Percentiles rank a stretch among this genome's conserved stretches.
These are phyloP conservation scores for Reticulitermes speratus DNA, from an alignment of 1,140 invertebrate species.

Conservation along the genomic window DNA sequence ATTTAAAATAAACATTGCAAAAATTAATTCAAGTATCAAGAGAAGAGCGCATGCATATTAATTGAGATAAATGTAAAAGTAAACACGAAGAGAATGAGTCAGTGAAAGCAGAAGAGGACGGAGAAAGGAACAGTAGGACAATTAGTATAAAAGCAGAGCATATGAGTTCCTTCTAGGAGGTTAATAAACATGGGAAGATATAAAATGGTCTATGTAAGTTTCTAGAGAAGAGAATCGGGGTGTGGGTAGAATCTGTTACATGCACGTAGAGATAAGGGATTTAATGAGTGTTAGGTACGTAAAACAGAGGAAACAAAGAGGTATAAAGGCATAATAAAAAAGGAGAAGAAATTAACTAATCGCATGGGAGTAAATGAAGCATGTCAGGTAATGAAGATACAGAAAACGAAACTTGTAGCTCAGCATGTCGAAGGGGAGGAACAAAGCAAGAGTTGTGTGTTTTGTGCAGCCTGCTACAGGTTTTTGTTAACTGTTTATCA, in stretches of 20 bases:
- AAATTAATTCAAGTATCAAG: neutral
- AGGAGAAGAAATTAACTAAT: neutral
- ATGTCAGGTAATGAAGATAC: neutral
- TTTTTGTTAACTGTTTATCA: neutral
- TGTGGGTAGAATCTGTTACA: too few species aligned
- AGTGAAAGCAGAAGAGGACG: neutral
- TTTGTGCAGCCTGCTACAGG: neutral
- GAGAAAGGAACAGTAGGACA: too few species aligned
- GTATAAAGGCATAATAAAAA: neutral
- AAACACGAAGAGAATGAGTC: neutral
- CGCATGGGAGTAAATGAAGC: neutral
- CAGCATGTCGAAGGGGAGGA: neutral
- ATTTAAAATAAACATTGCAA: neutral
- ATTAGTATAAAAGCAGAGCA: too few species aligned
- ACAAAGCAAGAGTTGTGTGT: neutral
- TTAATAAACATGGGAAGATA: neutral
- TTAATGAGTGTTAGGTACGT: neutral
- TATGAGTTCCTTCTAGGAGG: neutral
- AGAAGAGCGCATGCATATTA: neutral
- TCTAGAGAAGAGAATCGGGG: too few species aligned
- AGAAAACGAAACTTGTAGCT: neutral
- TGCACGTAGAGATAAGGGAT: neutral
- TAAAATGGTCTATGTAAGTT: neutral
- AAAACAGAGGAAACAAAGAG: neutral
- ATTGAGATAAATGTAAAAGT: neutral